Base-by-base conservation (phyloP, 2,888 invertebrate genomes). In the Drosophila sordidula region DNA sequence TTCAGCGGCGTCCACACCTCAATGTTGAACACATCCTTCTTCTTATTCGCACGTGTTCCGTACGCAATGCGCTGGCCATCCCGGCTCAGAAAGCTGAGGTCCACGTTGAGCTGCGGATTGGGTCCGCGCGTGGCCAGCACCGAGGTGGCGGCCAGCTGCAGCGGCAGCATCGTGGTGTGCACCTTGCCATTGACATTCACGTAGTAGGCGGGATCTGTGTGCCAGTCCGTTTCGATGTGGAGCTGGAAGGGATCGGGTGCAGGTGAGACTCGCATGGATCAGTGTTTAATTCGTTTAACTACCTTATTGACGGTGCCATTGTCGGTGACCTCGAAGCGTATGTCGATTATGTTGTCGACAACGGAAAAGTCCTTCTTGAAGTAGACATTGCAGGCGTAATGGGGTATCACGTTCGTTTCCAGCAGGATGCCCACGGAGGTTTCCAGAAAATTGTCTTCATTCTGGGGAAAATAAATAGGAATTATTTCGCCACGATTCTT, bases 351-450 rank as follows among this genome's bases (percentile, higher is more conserved):
- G 71, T 95, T 96, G 76, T 95, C 95, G 0, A 93, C 91, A 0
- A 94, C 94, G 0, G 95, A 94, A 70, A 95, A 95, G 81, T 96
- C 95, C 78, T 95, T 96, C 78, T 95, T 95, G 45, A 95, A 94
- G 75, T 94, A 93, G 80, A 95, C 93, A 76, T 94, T 94, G 22
- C 95, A 94, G 71, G 93, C 94, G 57, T 96, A 96, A 54, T 96
- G 93, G 3, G 93, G 93, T 18, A 96, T 92, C 52, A 94, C 93
- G 0, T 94, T 93, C 0, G 96, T 95, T 0, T 94, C 94, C 1
- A 96, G 91, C 74, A 95, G 93, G n/a, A 95, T 87, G 14, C 94
- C 93, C 41, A 95, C 92, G 0, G 93, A 93, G 0, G 94, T 93
- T 76, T 95, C 95, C 11, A 95, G 90, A 81, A 95, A 95, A 4